Base-by-base conservation (phyloP, 2,113 vertebrate genomes). In the sheep (Ovis aries) region DNA sequence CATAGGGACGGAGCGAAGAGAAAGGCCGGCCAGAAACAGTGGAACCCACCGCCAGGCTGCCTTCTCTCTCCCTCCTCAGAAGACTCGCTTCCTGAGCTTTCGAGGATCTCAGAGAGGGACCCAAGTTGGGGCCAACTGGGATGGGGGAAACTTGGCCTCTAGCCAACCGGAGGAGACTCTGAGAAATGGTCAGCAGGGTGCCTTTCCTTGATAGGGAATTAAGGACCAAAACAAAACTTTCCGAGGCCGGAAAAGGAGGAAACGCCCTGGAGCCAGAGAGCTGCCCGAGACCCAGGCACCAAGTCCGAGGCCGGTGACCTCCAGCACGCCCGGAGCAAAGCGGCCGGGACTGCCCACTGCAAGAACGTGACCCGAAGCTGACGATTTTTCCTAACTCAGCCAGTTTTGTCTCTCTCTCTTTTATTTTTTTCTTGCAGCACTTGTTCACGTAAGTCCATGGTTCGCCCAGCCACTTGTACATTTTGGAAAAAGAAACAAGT, bases 171-270 rank as follows among this genome's bases (percentile, higher is more conserved):
- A 36, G 62, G 21, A 81, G 57, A 57, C 78, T 25, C 90, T 16
- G 43, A 64, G 92, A 89, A 96, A 84, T 59, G 74, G 95, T 88
- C 96, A 33, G 11, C 84, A 59, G 80, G 80, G 95, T 40, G 90
- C 90, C 81, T 84, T 84, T 93, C 82, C 86, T 93, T 78, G 50
- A 94, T 85, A 0, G 43, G 91, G 91, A 86, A 55, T 55, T 43
- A 9, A 90, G 80, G 84, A 67, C 90, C 96, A 64, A 96, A 97
- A 95, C 97, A 96, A 83, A 94, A 92, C 94, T 77, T 57, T 53
- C 52, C 80, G 48, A 59, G n/a, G 45, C 95, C 90, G 95, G 98
- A 97, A 98, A 97, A 80, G 85, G 81, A 85, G 97, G 97, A 89
- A 80, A 95, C 97, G 96, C 97, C 97, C 92, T 36, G 97, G 94